Conservation (phyloP, 2,113 vertebrate species). For the Heloderma charlesbogerti region DNA sequence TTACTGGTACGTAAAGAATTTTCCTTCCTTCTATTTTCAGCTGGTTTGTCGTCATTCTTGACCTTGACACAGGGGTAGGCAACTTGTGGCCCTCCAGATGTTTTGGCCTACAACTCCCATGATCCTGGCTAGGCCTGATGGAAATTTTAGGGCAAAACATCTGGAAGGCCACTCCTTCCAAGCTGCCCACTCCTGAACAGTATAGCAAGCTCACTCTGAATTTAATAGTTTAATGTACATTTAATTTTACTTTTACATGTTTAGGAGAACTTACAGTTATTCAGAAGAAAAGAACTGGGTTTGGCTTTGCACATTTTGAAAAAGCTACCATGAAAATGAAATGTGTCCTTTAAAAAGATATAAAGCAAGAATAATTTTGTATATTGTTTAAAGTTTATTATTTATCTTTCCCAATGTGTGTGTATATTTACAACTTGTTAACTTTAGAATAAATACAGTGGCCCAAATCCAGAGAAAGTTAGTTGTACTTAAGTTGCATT, state of each 20-base stretch:
- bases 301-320: background rate
- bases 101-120: too few relatives aligned
- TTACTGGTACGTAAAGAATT: constrained; percentile 86
- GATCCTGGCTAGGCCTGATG: too few relatives aligned
- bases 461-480: background rate
- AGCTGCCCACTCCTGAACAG: too few relatives aligned
- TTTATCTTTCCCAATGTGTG: background rate
- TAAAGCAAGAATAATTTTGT: background rate
- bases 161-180: too few relatives aligned
- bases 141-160: too few relatives aligned
- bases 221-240: background rate
- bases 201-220: background rate
- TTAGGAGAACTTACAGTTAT: background rate
- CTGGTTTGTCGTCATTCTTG: background rate
- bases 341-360: background rate
- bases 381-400: background rate
- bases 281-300: background rate
- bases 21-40: background rate
- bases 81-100: too few relatives aligned
- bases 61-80: background rate
- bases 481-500: background rate
- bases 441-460: background rate
- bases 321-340: background rate
- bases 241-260: background rate
- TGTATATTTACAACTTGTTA: background rate